Evolutionary conservation across 2,113 vertebrate genomes (phyloP).

Genomic region (Galeopterus variegatus): DNA sequence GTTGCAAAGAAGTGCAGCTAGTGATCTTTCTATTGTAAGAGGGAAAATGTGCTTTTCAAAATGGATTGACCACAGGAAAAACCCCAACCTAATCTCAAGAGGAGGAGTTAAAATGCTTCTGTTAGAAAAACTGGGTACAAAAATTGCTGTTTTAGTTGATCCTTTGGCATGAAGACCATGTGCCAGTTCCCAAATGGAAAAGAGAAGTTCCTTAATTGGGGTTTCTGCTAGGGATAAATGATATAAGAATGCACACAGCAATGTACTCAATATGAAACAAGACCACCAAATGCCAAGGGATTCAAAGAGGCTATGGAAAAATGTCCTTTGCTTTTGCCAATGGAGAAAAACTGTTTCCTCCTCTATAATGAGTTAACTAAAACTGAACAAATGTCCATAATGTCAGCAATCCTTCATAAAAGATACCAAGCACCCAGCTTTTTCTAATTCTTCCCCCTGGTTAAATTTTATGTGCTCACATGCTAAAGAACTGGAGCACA

Average conservation of each 20-base stretch:
- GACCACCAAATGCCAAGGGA: conserved; percentile 18
- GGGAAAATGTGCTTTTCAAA: conserved; percentile 57
- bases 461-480: conserved; percentile 17
- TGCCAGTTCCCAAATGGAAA: conserved; percentile 60
- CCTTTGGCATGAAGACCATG: not conserved
- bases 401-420: conserved; percentile 10
- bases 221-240: conserved; percentile 32
- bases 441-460: not conserved
- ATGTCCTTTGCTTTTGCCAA: not conserved
- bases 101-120: not conserved
- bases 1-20: not conserved
- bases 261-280: not conserved
- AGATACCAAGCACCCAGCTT: not conserved
- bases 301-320: conserved; percentile 32
- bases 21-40: conserved; percentile 31
- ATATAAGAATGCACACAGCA: conserved; percentile 10
- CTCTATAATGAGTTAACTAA: conserved; percentile 44
- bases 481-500: conserved; percentile 36
- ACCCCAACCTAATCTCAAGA: conserved; percentile 38
- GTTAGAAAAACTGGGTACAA: not conserved
- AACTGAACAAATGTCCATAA: conserved; percentile 42
- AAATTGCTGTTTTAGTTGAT: conserved; percentile 51
- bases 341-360: conserved; percentile 46
- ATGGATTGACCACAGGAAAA: conserved; percentile 39
- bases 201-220: not conserved